Base-by-base conservation (phyloP, 2,113 vertebrate genomes). In the Psophia crepitans region DNA sequence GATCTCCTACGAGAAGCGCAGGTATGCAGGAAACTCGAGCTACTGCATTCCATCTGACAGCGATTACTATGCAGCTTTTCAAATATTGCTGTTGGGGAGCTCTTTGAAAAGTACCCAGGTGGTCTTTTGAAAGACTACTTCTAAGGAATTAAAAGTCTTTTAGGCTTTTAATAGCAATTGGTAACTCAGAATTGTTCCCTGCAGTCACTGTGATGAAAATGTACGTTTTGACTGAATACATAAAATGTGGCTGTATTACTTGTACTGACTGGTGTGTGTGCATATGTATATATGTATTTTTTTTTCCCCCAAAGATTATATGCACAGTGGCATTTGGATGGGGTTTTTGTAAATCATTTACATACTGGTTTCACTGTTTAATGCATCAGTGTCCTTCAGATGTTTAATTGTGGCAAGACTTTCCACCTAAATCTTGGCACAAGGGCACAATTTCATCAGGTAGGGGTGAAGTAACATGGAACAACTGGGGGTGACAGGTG, bases 1-100 rank as follows among this genome's bases (percentile, higher is more conserved):
- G 99, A 99, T 90, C 98, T 99, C 46, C 96, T 99, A 70, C 96
- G 99, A 64, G 99, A 99, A 33, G 98, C 98, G 33, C 99, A 99
- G 99, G 99, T 99, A 95, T 80, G 74, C 13, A 11, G 26, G 57
- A 23, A 83, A 5, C 14, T 2, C 0, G 0, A 48, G 18, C 26
- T 22, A n/a, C 61, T 43, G 54, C n/a, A 9, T 27, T 39, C 33
- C 27, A 12, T 60, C 60, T 58, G 12, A 22, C 22, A 53, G 66
- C 20, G 21, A 46, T 77, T 41, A 35, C 30, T 43, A 13, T 33
- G 39, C 26, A 79, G 58, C 51, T 77, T 13, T 37, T n/a, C 63
- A 39, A 18, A 22, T 19, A 23, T 1, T 87, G 56, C 57, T 76
- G 22, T 35, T 14, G 35, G 51, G 53, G 65, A 61, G 41, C 48